Conservation (phyloP, 2,113 vertebrate species). For the Gallinago undulata region DNA sequence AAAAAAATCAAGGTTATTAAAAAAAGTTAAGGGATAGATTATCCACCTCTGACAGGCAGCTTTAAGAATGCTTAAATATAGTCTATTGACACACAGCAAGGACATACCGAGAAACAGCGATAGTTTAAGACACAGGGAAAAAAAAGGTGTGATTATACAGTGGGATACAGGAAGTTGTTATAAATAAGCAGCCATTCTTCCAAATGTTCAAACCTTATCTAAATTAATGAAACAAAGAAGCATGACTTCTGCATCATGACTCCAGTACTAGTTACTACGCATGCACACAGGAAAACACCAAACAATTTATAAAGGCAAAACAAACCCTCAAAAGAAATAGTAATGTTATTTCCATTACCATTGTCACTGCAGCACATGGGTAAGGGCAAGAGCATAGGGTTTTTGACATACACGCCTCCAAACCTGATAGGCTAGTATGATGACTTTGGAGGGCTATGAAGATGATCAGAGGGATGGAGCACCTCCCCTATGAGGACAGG, state of each 20-base stretch:
- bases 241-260: background rate
- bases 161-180: background rate
- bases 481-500: too few relatives aligned
- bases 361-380: fast-evolving
- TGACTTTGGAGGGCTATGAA: too few relatives aligned
- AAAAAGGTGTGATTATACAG: background rate
- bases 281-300: background rate
- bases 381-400: background rate
- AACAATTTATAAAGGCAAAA: background rate
- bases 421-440: background rate
- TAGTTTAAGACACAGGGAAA: background rate
- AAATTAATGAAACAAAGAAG: background rate
- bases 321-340: background rate
- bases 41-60: background rate
- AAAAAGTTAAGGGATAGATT: background rate
- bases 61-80: background rate
- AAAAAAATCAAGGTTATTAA: background rate
- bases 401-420: background rate
- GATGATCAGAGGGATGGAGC: too few relatives aligned
- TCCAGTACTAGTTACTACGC: background rate
- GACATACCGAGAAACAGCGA: background rate
- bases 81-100: background rate
- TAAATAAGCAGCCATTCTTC: background rate
- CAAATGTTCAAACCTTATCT: background rate
- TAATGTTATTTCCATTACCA: background rate